Base-by-base conservation (phyloP, 2,797 vertebrate species). In the Antennarius maculatus region DNA sequence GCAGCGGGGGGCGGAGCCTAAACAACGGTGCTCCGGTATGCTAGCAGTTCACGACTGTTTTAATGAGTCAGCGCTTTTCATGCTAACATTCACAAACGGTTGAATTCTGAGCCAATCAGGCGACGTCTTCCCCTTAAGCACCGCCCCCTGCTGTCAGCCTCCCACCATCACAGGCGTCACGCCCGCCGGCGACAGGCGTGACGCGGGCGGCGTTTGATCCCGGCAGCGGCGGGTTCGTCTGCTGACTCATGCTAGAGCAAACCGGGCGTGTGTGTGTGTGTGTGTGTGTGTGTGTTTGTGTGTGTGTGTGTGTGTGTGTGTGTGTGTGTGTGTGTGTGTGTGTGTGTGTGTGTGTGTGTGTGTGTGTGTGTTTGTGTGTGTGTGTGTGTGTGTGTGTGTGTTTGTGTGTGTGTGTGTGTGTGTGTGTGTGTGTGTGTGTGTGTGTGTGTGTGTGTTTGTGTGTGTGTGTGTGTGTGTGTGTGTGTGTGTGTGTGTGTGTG, bases 201-300 rank as follows among this genome's bases (percentile, higher is more conserved):
- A 77, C 65, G 6, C 3, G 37, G 37, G 37, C 46, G 46, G 7
- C 7, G 23, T 23, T 23, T 23, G 23, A 23, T 23, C 23, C 23
- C 23, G 23, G 23, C 23, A 23, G 23, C 23, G 23, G 23, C 23
- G 23, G 23, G 23, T 23, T 23, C 23, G 2, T 81, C 65, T 86
- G 81, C 84, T 81, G 82, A 56, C 71, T 83, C 82, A 53, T 41
- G 76, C 58, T 45, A 74, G 77, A 80, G 82, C 34, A 14, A 75
- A 39, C 23, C 0, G 3, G 31, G 18, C 54, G 41, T 51, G 16
- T 41, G 39, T 41, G 39, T 3, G 39, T 2, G 11, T 2, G 39
- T 41, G 3, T 41, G 39, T 41, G 23, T 48, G 37, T 68, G 69
- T 57, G 71, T 66, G 63, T 84, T 69, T 74, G 37, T 39, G 37